Evolutionary conservation across 1,140 invertebrate species (phyloP).

Genomic region (Eupristina koningsbergeri): DNA sequence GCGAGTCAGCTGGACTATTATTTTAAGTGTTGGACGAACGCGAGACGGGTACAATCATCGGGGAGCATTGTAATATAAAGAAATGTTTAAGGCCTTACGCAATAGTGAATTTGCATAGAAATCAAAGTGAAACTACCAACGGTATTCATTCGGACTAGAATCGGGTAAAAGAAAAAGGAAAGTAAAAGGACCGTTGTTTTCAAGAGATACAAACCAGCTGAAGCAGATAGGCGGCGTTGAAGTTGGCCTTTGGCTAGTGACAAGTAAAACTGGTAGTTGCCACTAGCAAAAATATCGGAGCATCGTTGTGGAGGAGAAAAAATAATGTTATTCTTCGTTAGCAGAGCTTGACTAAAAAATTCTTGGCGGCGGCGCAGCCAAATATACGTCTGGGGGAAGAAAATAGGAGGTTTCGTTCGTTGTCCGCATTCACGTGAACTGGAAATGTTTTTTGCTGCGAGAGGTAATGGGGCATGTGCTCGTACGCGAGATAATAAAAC

Average conservation of each 20-base stretch:
- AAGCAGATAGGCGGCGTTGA: too few relatives aligned
- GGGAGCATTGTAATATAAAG: too few relatives aligned
- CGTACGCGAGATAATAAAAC: not conserved
- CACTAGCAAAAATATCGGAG: not conserved
- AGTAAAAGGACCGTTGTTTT: not conserved
- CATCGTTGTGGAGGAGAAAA: too few relatives aligned
- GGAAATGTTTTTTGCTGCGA: not conserved
- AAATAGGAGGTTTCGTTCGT: too few relatives aligned
- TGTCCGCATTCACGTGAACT: slow-evolving; percentile 5
- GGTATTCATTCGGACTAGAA: not conserved
- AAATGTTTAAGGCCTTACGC: too few relatives aligned
- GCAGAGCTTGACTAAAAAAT: too few relatives aligned
- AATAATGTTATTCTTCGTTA: too few relatives aligned
- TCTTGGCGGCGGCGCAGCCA: not conserved
- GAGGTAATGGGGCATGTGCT: slow-evolving; percentile 1
- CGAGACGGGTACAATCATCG: too few relatives aligned
- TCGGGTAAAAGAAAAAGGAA: not conserved
- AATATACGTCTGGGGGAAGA: not conserved
- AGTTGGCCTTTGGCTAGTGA: too few relatives aligned
- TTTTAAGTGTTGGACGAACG: not conserved
- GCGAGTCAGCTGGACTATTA: not conserved
- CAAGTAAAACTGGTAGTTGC: too few relatives aligned
- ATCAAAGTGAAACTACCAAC: not conserved
- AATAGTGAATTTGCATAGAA: not conserved
- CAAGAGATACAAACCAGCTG: too few relatives aligned